Evolutionary conservation across 2,888 invertebrate species (phyloP), one percentile per base, ranked within the genome.

Genomic region (Lepidocyrtinus sp.): DNA sequence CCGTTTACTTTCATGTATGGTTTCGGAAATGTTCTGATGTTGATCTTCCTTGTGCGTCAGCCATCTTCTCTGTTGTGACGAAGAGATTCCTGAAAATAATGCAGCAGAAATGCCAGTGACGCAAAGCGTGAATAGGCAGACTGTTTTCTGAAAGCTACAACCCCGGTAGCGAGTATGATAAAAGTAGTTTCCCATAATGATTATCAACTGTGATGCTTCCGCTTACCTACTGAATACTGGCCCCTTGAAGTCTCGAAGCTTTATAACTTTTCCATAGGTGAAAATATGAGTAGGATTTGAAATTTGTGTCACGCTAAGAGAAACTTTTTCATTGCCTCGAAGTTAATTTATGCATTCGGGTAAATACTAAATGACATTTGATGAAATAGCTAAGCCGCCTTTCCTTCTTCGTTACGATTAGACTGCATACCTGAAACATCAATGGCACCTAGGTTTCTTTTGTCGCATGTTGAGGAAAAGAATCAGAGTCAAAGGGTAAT

Each of bases 221-320:
- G 25, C 27, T 68, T 68, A 50, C 50, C 27, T 50, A 68, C 69
- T 69, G 59, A 69, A 26, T 27, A 59, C 12, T 26, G n/a, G 27
- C 19, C 0, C 17, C 21, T 59, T 24, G 7, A 26, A 3, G 19
- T 21, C 21, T 27, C 26, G 19, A 22, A 9, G 15, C 69, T 69
- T 69, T 69, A 69, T 69, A 69, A 55, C 69, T 69, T 24, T 19
- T 69, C n/a, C 21, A n/a, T 21, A 26, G 25, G 50, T 59, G 19
- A 69, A 27, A 24, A 25, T 50, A 3, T n/a, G n/a, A n/a, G n/a
- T 45, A 7, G 27, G 15, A n/a, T 21, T 24, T 5, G 24, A 24
- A 15, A 15, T 62, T 9, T 62, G 62, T 25, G 26, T 50, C 50
- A 50, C 15, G 17, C 5, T 12, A 15, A 7, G 50, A 7, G 50